Percentiles rank a stretch among this genome's conserved stretches.
phyloP scores from a whole-genome alignment of 2,888 invertebrate genomes.

The Dolichopus griseipennis region DNA sequence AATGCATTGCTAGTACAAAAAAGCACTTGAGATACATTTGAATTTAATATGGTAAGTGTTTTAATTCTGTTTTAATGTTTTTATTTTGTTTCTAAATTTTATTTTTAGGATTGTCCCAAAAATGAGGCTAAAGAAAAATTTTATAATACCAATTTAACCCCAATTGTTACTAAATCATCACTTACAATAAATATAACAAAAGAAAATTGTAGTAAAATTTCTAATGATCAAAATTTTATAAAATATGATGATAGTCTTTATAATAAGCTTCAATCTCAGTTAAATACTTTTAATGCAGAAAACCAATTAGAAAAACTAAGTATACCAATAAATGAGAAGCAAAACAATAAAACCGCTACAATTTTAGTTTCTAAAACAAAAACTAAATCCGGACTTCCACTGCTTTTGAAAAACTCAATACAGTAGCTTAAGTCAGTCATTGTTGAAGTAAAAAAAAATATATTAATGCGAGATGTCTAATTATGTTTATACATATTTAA shows the following conservation, averaged over 20 bases:
- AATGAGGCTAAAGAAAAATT: neutral
- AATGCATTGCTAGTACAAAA: conserved; percentile 40
- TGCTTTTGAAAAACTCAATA: conserved; percentile 43
- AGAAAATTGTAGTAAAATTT: neutral
- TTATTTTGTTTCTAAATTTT: neutral
- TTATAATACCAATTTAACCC: neutral
- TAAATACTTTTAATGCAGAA: conserved; percentile 15
- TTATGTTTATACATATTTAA: neutral
- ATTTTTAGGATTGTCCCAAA: conserved; percentile 6
- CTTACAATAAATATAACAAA: neutral
- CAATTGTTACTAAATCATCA: conserved; percentile 19
- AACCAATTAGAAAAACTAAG: conserved; percentile 17
- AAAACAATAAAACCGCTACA: conserved; percentile 41
- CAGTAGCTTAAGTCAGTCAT: neutral
- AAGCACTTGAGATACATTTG: conserved; percentile 42
- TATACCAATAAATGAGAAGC: conserved; percentile 22
- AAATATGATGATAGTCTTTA: conserved; percentile 14
- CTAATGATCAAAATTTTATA: conserved; percentile 11
- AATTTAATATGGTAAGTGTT: conserved; percentile 33
- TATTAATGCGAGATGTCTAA: neutral
- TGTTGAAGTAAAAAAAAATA: neutral
- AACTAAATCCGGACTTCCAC: conserved; percentile 44
- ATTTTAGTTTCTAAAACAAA: conserved; percentile 44
- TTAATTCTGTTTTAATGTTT: no score
- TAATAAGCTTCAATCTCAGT: conserved; percentile 1